Conservation (phyloP, 2,113 vertebrate species). For the Neotragus pygmaeus region DNA sequence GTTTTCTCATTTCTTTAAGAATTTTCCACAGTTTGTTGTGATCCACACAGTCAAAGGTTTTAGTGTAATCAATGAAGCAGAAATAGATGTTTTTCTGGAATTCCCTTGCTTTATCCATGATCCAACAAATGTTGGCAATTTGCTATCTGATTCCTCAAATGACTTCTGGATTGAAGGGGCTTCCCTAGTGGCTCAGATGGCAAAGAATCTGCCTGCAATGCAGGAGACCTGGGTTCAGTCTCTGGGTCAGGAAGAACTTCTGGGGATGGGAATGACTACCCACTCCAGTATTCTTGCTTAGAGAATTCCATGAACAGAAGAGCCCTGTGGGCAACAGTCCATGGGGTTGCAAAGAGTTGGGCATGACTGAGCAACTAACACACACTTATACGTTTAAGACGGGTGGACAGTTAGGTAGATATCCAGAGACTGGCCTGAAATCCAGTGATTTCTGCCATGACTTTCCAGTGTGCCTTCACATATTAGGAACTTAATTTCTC, state of each 20-base stretch:
- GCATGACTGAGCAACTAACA: neutral
- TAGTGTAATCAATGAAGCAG: neutral
- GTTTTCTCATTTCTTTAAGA: neutral
- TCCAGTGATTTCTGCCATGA: neutral
- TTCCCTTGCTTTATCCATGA: neutral
- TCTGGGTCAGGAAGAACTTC: neutral
- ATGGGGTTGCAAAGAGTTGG: neutral
- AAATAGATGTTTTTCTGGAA: neutral
- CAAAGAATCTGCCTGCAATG: neutral
- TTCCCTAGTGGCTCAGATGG: neutral
- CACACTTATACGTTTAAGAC: accelerated
- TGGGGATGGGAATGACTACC: neutral
- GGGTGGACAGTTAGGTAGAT: neutral
- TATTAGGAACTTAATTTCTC: neutral
- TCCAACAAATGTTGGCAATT: neutral
- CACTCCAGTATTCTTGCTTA: neutral
- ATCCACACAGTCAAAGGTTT: neutral
- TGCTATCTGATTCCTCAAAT: neutral
- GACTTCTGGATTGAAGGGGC: neutral
- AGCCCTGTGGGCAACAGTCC: neutral
- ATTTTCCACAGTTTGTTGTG: neutral
- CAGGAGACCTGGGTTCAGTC: neutral
- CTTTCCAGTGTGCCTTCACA: neutral
- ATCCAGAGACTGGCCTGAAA: neutral
- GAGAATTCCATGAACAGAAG: neutral